Percentiles rank a stretch among this genome's conserved stretches.
Evolutionary conservation across 1,140 invertebrate genomes (phyloP).

Genomic region (Procambarus virginalis): DNA sequence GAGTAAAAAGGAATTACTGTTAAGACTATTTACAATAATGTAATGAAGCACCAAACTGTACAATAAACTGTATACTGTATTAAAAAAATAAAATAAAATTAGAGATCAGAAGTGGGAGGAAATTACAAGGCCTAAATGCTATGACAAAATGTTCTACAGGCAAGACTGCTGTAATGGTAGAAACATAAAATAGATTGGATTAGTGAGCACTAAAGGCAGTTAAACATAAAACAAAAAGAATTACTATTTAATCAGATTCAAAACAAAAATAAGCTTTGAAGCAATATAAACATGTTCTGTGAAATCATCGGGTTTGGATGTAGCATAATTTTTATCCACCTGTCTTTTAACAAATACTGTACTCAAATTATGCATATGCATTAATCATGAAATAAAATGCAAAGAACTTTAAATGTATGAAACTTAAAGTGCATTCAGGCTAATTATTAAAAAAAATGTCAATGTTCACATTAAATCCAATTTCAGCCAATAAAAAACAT

Average conservation of each 20-base stretch:
- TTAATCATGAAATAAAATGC: no score
- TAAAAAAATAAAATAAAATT: background rate
- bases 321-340: no score
- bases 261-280: no score
- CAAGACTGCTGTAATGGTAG: background rate
- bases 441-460: background rate
- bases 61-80: background rate
- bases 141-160: conserved; percentile 21
- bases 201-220: no score
- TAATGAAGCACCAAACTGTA: background rate
- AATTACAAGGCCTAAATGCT: background rate
- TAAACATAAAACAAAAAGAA: background rate
- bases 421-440: background rate
- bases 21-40: background rate
- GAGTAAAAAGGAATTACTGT: background rate
- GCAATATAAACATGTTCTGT: background rate
- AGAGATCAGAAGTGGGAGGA: background rate
- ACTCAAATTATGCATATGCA: no score
- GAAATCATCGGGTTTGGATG: background rate
- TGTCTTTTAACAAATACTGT: no score
- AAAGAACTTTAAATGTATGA: no score
- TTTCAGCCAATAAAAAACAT: conserved; percentile 8
- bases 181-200: background rate
- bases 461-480: background rate
- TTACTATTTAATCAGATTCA: background rate